Conservation (phyloP, 2,888 invertebrate genomes). For the Hydrotaea diabolus region DNA sequence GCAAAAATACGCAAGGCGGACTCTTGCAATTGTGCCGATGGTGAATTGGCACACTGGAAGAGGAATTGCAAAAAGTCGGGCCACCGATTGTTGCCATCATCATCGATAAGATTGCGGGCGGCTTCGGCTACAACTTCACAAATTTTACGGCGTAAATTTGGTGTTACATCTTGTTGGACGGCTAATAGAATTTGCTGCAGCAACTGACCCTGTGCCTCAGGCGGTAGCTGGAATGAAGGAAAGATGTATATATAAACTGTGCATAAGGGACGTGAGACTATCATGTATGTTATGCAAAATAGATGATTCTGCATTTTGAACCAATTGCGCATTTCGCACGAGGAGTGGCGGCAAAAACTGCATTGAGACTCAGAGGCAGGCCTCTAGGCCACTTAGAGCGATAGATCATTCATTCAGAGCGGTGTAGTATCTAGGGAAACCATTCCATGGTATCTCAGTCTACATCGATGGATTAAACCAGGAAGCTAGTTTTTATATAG, state of each 20-base stretch:
- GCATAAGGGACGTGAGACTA: no score
- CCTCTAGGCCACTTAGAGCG: no score
- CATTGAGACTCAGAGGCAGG: no score
- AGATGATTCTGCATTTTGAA: no score
- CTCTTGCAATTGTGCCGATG: constrained; percentile 92
- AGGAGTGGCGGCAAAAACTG: no score
- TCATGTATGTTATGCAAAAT: no score
- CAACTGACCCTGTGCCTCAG: constrained; percentile 91
- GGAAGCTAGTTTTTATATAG: no score
- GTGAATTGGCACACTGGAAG: constrained; percentile 95
- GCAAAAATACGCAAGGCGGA: constrained; percentile 97
- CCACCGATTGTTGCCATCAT: constrained; percentile 98
- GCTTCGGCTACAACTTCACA: constrained; percentile 98
- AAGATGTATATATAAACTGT: not conserved
- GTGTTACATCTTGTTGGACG: constrained; percentile 91
- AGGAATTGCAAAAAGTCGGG: constrained; percentile 97
- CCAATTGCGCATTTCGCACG: no score
- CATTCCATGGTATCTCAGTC: no score
- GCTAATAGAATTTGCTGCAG: constrained; percentile 92
- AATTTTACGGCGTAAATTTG: constrained; percentile 91
- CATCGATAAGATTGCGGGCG: constrained; percentile 95
- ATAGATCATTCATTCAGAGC: no score
- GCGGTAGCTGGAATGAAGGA: constrained; percentile 83
- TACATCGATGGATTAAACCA: no score
- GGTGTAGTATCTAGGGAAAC: no score